phyloP scores from a whole-genome alignment of 2,113 vertebrate genomes.

The Vimba vimba region DNA sequence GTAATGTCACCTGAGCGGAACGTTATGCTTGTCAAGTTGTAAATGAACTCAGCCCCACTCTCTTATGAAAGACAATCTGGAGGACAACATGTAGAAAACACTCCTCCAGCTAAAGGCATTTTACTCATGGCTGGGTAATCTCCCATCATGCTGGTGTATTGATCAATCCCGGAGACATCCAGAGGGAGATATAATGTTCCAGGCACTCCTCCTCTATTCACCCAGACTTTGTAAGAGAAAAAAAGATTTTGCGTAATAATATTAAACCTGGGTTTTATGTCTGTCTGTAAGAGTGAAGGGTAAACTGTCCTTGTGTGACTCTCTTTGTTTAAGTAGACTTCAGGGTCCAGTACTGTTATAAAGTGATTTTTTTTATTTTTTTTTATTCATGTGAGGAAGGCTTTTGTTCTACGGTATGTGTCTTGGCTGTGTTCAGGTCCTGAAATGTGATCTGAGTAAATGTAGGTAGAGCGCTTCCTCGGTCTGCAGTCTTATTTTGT shows the following conservation, averaged over 20 bases:
- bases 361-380: neutral
- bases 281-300: neutral
- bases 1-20: slow-evolving; percentile 4
- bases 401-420: slow-evolving; percentile 18
- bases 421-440: slow-evolving; percentile 1
- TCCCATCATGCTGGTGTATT: slow-evolving; percentile 18
- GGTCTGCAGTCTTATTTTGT: neutral
- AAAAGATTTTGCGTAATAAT: neutral
- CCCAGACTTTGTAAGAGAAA: neutral
- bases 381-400: neutral
- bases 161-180: neutral
- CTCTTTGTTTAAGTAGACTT: neutral
- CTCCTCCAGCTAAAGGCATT: neutral
- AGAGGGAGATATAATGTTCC: slow-evolving; percentile 28
- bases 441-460: slow-evolving; percentile 42
- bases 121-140: neutral
- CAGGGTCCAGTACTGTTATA: neutral
- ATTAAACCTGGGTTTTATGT: neutral
- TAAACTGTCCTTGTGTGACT: neutral
- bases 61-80: neutral
- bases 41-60: slow-evolving; percentile 31
- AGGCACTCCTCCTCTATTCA: neutral
- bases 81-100: slow-evolving; percentile 5
- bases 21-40: neutral
- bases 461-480: slow-evolving; percentile 10